Evolutionary conservation across 2,113 vertebrate species (phyloP).

Genomic region (Sapayoa aenigma): DNA sequence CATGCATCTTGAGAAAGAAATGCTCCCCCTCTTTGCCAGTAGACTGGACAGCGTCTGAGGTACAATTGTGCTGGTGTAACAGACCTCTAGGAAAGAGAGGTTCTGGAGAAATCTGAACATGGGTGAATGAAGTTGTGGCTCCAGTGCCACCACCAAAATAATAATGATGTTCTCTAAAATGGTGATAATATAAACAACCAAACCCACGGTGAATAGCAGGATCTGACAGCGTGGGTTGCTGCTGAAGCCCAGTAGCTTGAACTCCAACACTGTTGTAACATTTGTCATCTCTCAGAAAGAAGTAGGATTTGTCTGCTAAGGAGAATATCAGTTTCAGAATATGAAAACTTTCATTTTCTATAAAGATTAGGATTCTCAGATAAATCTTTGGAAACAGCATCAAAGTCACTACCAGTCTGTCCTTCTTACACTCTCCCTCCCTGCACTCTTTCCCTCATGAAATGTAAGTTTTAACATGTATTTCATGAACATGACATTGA

Average conservation of each 20-base stretch:
- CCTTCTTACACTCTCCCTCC: not conserved
- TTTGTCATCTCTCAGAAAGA: not conserved
- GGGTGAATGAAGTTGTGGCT: not conserved
- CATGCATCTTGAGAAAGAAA: not conserved
- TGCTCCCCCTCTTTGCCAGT: not conserved
- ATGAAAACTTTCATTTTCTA: not conserved
- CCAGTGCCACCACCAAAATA: not conserved
- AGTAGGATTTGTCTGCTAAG: not conserved
- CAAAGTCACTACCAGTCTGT: not conserved
- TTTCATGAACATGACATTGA: not conserved
- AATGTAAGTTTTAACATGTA: not conserved
- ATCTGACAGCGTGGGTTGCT: not conserved
- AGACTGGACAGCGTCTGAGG: not conserved
- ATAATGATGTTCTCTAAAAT: not conserved
- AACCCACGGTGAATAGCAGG: not conserved
- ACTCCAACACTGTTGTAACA: not conserved
- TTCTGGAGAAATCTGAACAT: not conserved
- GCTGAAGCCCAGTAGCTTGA: not conserved
- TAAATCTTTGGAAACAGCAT: not conserved
- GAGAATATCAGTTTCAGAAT: not conserved
- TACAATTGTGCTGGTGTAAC: not conserved
- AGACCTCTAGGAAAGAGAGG: not conserved
- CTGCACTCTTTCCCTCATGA: not conserved
- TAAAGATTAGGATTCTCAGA: not conserved
- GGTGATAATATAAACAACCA: not conserved